These are phyloP conservation scores for Procambarus clarkii DNA, from an alignment of 1,140 invertebrate genomes.

Conservation along the genomic window DNA sequence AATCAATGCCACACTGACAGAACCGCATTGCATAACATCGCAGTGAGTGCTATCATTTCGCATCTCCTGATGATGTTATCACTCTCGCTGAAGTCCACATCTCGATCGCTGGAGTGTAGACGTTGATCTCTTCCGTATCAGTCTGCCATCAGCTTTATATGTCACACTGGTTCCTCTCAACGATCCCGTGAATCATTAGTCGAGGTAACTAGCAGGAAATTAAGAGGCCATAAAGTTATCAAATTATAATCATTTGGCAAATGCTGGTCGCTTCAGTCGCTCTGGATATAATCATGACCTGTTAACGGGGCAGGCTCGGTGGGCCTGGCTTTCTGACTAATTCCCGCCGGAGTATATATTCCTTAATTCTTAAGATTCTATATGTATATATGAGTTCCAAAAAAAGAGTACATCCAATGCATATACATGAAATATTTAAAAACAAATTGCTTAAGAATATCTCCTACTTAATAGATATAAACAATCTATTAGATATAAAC, in stretches of 20 bases:
- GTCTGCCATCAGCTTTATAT: neutral
- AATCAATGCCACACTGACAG: no score
- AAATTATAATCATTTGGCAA: neutral
- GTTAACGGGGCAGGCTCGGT: neutral
- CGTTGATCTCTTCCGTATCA: neutral
- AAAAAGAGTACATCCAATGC: no score
- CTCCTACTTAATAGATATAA: no score
- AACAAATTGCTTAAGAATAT: no score
- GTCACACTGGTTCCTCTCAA: neutral
- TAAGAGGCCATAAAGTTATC: neutral
- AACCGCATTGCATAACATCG: no score
- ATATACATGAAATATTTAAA: no score
- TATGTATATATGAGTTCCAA: no score
- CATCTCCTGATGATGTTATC: neutral
- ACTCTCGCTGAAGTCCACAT: neutral
- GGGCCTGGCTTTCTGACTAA: no score
- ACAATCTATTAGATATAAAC: no score
- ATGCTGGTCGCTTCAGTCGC: neutral
- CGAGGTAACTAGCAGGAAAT: neutral
- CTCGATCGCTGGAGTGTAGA: neutral
- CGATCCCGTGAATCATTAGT: neutral
- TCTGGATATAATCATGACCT: neutral
- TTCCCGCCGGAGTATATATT: no score
- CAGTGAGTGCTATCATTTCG: neutral
- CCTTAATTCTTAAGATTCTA: no score